phyloP scores from a whole-genome alignment of 2,888 invertebrate species.

The Orthosia gothica region DNA sequence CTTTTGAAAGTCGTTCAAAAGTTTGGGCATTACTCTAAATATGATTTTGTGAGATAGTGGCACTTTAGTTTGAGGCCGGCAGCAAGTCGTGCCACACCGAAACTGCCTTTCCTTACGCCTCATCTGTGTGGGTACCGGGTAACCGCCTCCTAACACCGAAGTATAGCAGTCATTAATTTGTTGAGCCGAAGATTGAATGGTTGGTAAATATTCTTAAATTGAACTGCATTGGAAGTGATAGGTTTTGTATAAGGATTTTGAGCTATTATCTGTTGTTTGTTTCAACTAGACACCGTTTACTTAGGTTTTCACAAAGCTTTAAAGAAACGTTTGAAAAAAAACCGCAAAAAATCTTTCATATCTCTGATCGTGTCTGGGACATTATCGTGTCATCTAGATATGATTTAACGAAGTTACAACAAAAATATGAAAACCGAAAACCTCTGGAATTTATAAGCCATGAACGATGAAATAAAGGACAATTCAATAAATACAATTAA shows the following conservation, averaged over 20 bases:
- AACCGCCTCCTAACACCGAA: constrained; percentile 68
- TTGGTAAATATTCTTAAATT: constrained; percentile 48
- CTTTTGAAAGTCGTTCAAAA: too few relatives aligned
- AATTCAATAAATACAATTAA: constrained; percentile 12
- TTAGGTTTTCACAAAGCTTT: not conserved
- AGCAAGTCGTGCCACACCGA: constrained; percentile 68
- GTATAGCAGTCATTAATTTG: constrained; percentile 65
- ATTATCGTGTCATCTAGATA: not conserved
- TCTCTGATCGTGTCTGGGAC: not conserved
- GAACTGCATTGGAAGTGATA: constrained; percentile 17
- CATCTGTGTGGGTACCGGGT: constrained; percentile 70
- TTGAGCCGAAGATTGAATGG: constrained; percentile 67
- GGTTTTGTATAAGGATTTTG: constrained; percentile 17
- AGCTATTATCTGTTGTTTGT: not conserved
- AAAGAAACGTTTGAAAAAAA: not conserved
- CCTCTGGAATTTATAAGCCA: not conserved
- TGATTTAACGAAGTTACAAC: not conserved
- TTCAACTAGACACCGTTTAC: not conserved
- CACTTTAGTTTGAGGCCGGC: too few relatives aligned
- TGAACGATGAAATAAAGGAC: not conserved
- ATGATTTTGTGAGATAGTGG: too few relatives aligned
- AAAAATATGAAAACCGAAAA: not conserved
- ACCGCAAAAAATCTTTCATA: not conserved
- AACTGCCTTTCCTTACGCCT: constrained; percentile 73
- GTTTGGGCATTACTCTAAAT: too few relatives aligned